phyloP scores from a whole-genome alignment of 2,888 invertebrate genomes.

The Nomada lathburiana region DNA sequence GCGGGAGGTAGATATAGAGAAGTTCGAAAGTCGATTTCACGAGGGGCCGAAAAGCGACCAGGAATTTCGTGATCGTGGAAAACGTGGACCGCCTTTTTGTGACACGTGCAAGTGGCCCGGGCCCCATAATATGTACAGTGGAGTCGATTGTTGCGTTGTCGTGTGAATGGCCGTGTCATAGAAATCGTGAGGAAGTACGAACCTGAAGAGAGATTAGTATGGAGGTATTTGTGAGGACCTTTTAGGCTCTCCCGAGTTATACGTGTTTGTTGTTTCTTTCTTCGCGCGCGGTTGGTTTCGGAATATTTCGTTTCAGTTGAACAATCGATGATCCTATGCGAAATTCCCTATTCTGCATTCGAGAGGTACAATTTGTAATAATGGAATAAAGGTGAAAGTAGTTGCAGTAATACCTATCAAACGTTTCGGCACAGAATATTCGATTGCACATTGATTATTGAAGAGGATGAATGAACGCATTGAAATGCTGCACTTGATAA shows the following conservation, averaged over 20 bases:
- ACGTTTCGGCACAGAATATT: too few relatives aligned
- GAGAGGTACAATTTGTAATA: too few relatives aligned
- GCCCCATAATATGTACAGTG: neutral
- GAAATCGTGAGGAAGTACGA: neutral
- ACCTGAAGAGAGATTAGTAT: neutral
- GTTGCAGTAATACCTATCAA: too few relatives aligned
- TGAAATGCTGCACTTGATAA: too few relatives aligned
- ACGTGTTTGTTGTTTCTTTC: too few relatives aligned
- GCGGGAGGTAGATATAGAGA: conserved; percentile 41
- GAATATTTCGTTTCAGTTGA: neutral
- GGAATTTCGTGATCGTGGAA: conserved; percentile 47
- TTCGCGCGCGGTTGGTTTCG: too few relatives aligned
- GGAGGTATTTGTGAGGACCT: too few relatives aligned
- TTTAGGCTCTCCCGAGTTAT: too few relatives aligned
- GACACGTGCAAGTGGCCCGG: conserved; percentile 11
- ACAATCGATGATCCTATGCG: neutral
- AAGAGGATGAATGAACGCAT: too few relatives aligned
- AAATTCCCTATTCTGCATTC: too few relatives aligned
- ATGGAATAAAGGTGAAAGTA: too few relatives aligned
- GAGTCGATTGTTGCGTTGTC: neutral
- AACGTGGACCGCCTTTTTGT: conserved; percentile 4
- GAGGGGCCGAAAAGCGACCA: conserved; percentile 24
- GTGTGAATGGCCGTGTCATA: neutral
- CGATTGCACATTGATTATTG: too few relatives aligned
- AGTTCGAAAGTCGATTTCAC: conserved; percentile 59